phyloP scores from a whole-genome alignment of 2,888 invertebrate genomes.

The Hypena proboscidalis region DNA sequence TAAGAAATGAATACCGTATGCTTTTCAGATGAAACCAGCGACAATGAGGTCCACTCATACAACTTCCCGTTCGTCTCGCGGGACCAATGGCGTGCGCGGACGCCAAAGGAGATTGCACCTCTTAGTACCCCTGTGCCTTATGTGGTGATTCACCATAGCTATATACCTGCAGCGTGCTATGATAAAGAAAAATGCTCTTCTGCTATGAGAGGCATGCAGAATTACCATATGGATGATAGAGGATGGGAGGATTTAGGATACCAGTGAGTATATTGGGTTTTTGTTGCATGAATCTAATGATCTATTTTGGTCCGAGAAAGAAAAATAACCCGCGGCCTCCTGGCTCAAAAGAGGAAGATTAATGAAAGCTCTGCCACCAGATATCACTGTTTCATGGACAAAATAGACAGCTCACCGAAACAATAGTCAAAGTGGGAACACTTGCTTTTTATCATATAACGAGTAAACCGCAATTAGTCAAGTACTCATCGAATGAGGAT shows the following conservation, averaged over 20 bases:
- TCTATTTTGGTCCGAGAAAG: too few species aligned
- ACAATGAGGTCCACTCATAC: conserved; percentile 63
- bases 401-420: too few species aligned
- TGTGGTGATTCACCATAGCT: conserved; percentile 90
- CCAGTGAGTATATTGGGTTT: conserved; percentile 65
- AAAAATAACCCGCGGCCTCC: too few species aligned
- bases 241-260: conserved; percentile 89
- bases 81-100: conserved; percentile 86
- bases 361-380: too few species aligned
- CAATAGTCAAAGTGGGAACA: too few species aligned
- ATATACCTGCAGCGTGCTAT: conserved; percentile 84
- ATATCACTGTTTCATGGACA: too few species aligned
- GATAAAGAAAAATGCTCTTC: conserved; percentile 76
- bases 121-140: conserved; percentile 86
- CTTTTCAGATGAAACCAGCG: conserved; percentile 37
- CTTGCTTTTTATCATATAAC: too few species aligned
- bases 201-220: conserved; percentile 88
- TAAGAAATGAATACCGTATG: neutral
- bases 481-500: too few species aligned
- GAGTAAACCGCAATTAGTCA: too few species aligned
- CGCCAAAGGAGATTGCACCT: conserved; percentile 70
- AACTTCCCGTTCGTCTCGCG: conserved; percentile 71
- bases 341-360: too few species aligned
- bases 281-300: too few species aligned
- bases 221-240: conserved; percentile 84